Percentiles rank a stretch among this genome's conserved stretches.
phyloP scores from a whole-genome alignment of 2,113 vertebrate species.

The Struthidea cinerea region DNA sequence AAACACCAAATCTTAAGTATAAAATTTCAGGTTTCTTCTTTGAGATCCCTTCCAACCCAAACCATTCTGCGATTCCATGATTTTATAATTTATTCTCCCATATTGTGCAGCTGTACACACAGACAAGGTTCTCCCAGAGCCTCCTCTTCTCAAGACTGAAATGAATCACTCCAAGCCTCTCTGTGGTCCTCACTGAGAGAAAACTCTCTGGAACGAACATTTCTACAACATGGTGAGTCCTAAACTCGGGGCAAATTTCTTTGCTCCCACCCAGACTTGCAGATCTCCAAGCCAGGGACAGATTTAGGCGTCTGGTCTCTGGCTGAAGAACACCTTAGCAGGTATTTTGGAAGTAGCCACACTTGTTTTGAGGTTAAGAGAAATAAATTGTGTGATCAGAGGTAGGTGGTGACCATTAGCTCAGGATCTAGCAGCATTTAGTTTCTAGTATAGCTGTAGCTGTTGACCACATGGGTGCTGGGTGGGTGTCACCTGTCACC shows the following conservation, averaged over 20 bases:
- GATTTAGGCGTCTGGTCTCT: background rate
- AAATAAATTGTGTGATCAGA: background rate
- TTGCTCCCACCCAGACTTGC: background rate
- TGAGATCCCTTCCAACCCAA: background rate
- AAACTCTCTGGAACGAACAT: background rate
- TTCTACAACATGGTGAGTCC: background rate
- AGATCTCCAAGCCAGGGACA: background rate
- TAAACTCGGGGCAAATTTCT: background rate
- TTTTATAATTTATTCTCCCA: background rate
- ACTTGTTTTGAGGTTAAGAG: background rate
- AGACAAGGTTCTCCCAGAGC: background rate
- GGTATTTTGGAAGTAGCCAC: background rate
- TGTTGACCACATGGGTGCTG: background rate
- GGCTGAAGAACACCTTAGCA: background rate
- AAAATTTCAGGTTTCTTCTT: background rate
- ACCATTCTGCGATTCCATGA: accelerated
- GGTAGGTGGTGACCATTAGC: background rate
- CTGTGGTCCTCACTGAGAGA: background rate
- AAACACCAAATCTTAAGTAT: background rate
- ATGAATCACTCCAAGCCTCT: background rate
- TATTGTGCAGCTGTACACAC: background rate
- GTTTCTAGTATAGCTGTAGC: background rate
- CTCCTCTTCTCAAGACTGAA: background rate
- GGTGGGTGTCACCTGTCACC: background rate
- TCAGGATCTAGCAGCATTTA: accelerated